phyloP scores from a whole-genome alignment of 2,113 vertebrate genomes.

The Silurus glanis region DNA sequence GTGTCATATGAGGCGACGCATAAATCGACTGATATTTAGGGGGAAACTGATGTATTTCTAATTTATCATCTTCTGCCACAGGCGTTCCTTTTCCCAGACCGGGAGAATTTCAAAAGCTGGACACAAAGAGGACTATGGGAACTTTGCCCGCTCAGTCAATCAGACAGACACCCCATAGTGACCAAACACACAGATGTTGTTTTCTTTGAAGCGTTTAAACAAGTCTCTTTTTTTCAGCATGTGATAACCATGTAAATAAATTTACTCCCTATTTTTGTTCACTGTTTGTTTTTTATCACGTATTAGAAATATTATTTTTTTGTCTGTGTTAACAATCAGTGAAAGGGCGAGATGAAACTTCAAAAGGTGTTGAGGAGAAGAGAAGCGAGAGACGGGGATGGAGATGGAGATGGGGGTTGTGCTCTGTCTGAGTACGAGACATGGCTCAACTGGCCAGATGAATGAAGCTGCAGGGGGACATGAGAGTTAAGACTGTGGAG shows the following conservation, averaged over 20 bases:
- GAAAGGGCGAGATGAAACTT: constrained; percentile 84
- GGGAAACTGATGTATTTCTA: constrained; percentile 73
- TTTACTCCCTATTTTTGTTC: constrained; percentile 29
- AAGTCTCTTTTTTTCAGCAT: constrained; percentile 66
- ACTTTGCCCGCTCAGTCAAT: constrained; percentile 81
- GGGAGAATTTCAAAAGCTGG: constrained; percentile 76
- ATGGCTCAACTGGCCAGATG: constrained; percentile 84
- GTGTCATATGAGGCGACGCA: constrained; percentile 63
- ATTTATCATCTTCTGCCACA: constrained; percentile 77
- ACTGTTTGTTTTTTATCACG: constrained; percentile 48
- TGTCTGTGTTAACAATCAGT: constrained; percentile 72
- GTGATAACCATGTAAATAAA: constrained; percentile 73
- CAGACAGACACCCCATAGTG: constrained; percentile 78
- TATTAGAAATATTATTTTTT: constrained; percentile 67
- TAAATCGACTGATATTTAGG: constrained; percentile 64
- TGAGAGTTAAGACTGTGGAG: constrained; percentile 81
- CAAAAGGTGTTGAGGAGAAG: constrained; percentile 83
- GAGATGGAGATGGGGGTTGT: constrained; percentile 68
- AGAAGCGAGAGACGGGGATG: constrained; percentile 87
- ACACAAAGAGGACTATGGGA: constrained; percentile 79
- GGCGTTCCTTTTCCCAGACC: constrained; percentile 75
- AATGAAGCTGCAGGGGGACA: constrained; percentile 92
- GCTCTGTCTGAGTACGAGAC: constrained; percentile 46
- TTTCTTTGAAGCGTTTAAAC: constrained; percentile 74
- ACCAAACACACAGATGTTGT: constrained; percentile 72